phyloP scores from a whole-genome alignment of 1,140 invertebrate species.

The Agrypnia vestita region DNA sequence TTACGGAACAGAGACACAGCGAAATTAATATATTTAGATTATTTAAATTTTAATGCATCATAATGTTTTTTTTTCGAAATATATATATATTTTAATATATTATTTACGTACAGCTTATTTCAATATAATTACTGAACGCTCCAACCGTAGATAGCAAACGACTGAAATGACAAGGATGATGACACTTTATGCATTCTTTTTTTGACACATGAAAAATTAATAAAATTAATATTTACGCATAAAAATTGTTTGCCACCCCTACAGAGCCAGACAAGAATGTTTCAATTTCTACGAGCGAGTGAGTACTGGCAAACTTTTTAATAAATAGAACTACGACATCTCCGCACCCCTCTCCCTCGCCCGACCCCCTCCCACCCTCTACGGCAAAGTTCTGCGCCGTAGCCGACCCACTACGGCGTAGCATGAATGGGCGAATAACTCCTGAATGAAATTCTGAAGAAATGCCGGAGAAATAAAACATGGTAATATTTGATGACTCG shows the following conservation, averaged over 20 bases:
- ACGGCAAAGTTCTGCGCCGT: neutral
- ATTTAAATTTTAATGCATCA: no score
- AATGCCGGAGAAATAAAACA: neutral
- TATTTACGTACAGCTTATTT: no score
- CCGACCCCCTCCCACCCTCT: neutral
- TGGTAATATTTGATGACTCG: neutral
- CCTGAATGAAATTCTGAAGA: neutral
- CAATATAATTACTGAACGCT: no score
- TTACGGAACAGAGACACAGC: no score
- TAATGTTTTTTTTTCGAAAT: no score
- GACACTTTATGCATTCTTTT: no score
- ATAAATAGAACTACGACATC: constrained; percentile 30
- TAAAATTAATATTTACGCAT: neutral
- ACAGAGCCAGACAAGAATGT: neutral
- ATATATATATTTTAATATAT: no score
- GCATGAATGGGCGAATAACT: neutral
- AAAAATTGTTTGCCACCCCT: constrained; percentile 5
- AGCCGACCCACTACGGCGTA: neutral
- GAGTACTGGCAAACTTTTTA: constrained; percentile 20
- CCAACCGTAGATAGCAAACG: no score
- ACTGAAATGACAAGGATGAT: no score
- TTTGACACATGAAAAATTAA: no score
- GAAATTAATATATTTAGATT: no score
- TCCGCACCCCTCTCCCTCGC: neutral
- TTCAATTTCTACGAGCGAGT: neutral